Evolutionary conservation across 2,888 invertebrate genomes (phyloP).

Genomic region (Xiphydria camelus): DNA sequence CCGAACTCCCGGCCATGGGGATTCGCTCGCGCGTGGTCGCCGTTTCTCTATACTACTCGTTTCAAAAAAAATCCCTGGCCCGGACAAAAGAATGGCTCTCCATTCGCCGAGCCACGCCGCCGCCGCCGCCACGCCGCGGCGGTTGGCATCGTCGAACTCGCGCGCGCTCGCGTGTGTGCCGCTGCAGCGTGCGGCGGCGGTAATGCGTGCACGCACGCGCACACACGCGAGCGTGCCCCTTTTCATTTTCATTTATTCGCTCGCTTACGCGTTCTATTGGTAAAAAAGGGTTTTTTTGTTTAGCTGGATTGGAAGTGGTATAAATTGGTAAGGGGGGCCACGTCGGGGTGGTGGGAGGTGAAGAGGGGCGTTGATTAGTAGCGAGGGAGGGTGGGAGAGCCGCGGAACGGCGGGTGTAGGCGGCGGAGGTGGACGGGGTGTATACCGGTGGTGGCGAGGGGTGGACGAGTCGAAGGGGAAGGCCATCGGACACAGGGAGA

Average conservation of each 20-base stretch:
- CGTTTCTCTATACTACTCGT: slow-evolving; percentile 19
- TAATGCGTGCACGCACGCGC: slow-evolving; percentile 6
- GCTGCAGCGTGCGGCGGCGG: not conserved
- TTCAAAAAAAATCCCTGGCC: slow-evolving; percentile 18
- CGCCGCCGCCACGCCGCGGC: not conserved
- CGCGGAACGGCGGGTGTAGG: too few species aligned
- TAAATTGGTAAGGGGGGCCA: slow-evolving; percentile 33
- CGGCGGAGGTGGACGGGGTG: too few species aligned
- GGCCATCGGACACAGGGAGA: slow-evolving; percentile 8
- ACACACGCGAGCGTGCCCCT: slow-evolving; percentile 15
- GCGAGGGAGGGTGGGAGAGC: slow-evolving; percentile 14
- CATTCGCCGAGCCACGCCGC: slow-evolving; percentile 5
- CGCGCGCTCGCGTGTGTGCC: not conserved
- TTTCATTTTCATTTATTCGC: slow-evolving; percentile 36
- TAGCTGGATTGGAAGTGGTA: slow-evolving; percentile 37
- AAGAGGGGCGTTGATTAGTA: slow-evolving; percentile 26
- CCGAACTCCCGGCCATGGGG: slow-evolving; percentile 25
- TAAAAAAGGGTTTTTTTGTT: slow-evolving; percentile 34
- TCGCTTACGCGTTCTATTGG: slow-evolving; percentile 32
- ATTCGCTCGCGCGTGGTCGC: not conserved
- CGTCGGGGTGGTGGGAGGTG: not conserved
- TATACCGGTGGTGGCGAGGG: too few species aligned
- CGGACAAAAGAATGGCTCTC: slow-evolving; percentile 20
- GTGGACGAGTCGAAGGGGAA: too few species aligned
- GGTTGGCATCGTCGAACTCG: slow-evolving; percentile 2